Conservation (phyloP, 2,113 vertebrate species). For the Mohoua ochrocephala region DNA sequence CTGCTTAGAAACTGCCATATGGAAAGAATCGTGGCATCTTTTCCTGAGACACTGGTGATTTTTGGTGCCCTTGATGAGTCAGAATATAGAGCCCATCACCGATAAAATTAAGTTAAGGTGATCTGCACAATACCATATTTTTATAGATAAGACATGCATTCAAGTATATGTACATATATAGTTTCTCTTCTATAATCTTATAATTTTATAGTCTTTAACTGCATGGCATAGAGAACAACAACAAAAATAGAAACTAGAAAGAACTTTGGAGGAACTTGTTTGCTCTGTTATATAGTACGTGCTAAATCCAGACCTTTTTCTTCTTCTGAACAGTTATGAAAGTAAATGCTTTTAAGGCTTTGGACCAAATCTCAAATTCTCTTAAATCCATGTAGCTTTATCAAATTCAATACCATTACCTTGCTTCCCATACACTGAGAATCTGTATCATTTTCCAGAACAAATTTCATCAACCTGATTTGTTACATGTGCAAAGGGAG, state of each 20-base stretch:
- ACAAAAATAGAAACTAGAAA: neutral
- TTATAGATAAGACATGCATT: neutral
- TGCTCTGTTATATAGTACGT: neutral
- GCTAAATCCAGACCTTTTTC: neutral
- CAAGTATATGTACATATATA: neutral
- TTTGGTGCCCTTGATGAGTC: neutral
- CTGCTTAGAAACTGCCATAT: neutral
- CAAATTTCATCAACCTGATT: neutral
- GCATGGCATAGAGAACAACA: neutral
- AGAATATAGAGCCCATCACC: neutral
- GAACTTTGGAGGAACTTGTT: neutral
- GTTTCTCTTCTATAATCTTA: neutral
- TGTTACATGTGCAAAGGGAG: neutral
- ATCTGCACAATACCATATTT: neutral
- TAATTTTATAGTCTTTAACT: neutral
- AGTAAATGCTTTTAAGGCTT: neutral
- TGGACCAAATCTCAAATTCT: neutral
- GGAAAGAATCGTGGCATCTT: neutral
- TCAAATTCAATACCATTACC: neutral
- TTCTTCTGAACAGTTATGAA: neutral
- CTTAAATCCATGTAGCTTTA: neutral
- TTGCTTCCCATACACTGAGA: neutral
- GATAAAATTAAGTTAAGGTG: neutral
- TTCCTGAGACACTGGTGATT: neutral
- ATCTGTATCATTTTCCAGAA: neutral